Evolutionary conservation across 1,140 invertebrate species (phyloP), one percentile per base, ranked within the genome.

Genomic region (Akabosia matsudoensis): DNA sequence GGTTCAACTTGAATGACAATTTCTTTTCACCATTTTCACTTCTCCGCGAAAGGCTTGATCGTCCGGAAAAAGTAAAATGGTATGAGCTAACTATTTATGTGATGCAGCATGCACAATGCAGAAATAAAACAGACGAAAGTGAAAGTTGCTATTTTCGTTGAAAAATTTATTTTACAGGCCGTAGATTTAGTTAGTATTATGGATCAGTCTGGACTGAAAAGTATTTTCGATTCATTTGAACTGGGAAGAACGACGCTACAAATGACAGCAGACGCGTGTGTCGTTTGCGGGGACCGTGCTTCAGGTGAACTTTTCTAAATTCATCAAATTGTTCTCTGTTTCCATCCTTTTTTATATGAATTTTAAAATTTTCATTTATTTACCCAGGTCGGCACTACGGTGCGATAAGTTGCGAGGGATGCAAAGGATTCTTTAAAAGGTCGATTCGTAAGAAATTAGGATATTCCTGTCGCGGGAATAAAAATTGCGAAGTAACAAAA

Each of bases 401-500:
- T 70, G 95, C 94, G 74, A 96, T 95, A 70, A 95, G 93, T 82
- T 96, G 94, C 86, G 94, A 96, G 87, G 94, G 94, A 3, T 96
- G 94, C 83, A 96, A 96, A 85, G 94, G 94, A 0, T 96, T 96
- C 86, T 96, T 96, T 85, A 96, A 96, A 84, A 87, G 94, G 0
- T 94, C 92, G 22, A 97, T 97, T 82, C 90, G 96, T 54, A 97
- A 97, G 85, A 93, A 97, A 85, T 86, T 98, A 74, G 96, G 95
- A 64, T 99, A 98, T 85, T 93, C 96, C 76, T 99, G 97, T 84
- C 89, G 96, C 24, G 95, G 96, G 28, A 92, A 88, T 76, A 96
- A 97, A 87, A 94, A 95, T 84, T 99, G 97, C 84, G 94, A 97
- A 85, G 95, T 99, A 64, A 98, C 95, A 54, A 98, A 98, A 85